Conservation (phyloP, 2,797 vertebrate genomes). For the Pipistrellus pygmaeus region DNA sequence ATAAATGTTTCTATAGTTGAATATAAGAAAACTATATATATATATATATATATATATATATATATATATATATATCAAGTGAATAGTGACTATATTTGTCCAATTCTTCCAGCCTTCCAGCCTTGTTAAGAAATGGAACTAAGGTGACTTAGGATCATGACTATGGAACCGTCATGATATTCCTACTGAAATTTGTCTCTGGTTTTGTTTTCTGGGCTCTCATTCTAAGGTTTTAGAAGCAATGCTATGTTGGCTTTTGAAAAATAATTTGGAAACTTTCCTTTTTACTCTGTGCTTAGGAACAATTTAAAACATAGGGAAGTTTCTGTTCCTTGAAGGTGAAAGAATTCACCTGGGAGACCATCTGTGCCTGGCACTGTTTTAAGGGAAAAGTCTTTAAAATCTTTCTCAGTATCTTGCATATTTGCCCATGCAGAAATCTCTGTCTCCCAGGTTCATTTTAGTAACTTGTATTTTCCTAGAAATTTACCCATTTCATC, state of each 20-base stretch:
- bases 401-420: conserved; percentile 34
- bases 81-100: not conserved
- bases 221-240: conserved; percentile 50
- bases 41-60: not conserved
- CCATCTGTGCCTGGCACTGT: conserved; percentile 78
- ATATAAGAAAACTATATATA: not conserved
- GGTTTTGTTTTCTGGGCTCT: conserved; percentile 41
- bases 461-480: conserved; percentile 62
- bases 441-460: conserved; percentile 39
- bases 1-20: not conserved
- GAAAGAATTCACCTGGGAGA: conserved; percentile 76
- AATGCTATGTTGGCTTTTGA: conserved; percentile 64
- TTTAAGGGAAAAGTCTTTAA: conserved; percentile 58
- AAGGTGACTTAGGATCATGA: not conserved
- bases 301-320: conserved; percentile 74
- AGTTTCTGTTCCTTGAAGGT: conserved; percentile 77
- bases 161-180: not conserved
- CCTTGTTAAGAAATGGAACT: not conserved
- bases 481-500: conserved; percentile 37
- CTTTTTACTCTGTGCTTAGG: conserved; percentile 70
- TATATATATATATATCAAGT: not conserved
- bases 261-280: conserved; percentile 78
- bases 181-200: not conserved
- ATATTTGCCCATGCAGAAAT: conserved; percentile 53
- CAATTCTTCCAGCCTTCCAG: not conserved